Percentiles rank a stretch among this genome's conserved stretches.
These are phyloP conservation scores for Tupiocoris notatus DNA, from an alignment of 2,888 invertebrate species.

Conservation along the genomic window DNA sequence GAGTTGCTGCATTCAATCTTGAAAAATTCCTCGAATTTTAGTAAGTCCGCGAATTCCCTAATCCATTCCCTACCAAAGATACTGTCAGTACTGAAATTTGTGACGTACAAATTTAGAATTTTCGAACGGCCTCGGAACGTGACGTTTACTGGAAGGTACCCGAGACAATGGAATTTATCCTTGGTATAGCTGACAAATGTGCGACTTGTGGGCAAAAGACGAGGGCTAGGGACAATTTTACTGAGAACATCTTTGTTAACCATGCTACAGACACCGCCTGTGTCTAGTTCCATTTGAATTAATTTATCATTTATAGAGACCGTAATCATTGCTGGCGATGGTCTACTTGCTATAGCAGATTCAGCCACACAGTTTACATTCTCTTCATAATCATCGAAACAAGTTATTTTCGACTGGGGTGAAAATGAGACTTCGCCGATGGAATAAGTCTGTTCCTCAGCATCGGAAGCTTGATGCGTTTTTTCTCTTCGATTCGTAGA, in stretches of 20 bases:
- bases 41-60: neutral
- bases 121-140: neutral
- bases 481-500: neutral
- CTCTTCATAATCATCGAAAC: neutral
- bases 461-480: neutral
- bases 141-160: neutral
- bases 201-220: neutral
- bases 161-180: slow-evolving; percentile 12
- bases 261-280: slow-evolving; percentile 11
- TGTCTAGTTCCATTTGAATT: slow-evolving; percentile 8
- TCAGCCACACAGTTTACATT: neutral
- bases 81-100: slow-evolving; percentile 1
- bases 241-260: neutral
- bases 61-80: slow-evolving; percentile 31
- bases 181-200: slow-evolving; percentile 17
- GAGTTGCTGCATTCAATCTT: too few species aligned
- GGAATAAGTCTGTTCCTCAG: neutral
- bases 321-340: slow-evolving; percentile 1
- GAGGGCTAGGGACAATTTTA: neutral
- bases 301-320: slow-evolving; percentile 11
- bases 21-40: slow-evolving; percentile 12
- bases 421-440: neutral
- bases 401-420: neutral
- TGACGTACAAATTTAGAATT: neutral
- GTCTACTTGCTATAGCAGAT: neutral